Percentiles rank a stretch among this genome's conserved stretches.
Evolutionary conservation across 1,140 invertebrate genomes (phyloP).

Genomic region (Acyrthosiphon pisum): DNA sequence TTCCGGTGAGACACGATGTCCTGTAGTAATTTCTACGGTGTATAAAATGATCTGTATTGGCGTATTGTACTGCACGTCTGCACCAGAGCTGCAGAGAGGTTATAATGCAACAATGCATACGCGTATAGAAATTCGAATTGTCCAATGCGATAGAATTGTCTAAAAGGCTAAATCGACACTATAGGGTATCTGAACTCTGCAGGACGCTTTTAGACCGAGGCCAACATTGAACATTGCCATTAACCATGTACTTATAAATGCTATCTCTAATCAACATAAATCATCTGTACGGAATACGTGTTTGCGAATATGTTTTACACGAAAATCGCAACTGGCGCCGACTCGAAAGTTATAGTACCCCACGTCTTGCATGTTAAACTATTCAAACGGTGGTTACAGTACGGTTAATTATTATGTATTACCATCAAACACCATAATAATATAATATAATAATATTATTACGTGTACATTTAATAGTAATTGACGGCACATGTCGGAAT

Average conservation of each 20-base stretch:
- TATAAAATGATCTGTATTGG: neutral
- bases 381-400: neutral
- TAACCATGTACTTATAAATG: neutral
- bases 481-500: neutral
- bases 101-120: neutral
- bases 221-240: neutral
- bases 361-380: neutral
- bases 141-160: neutral
- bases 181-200: neutral
- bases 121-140: neutral
- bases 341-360: neutral
- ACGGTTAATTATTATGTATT: neutral
- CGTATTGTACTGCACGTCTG: neutral
- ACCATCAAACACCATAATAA: neutral
- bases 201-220: neutral
- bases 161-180: too few species aligned
- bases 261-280: too few species aligned
- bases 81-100: neutral
- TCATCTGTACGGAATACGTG: neutral
- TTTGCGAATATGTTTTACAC: neutral
- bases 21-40: neutral
- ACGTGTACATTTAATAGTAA: neutral
- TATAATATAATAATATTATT: neutral
- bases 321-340: neutral
- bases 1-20: neutral